A percentile compares a stretch with the other conserved stretches of the same genome.
Evolutionary conservation across 1,140 invertebrate species (phyloP).

Genomic region (Eumaeus atala): DNA sequence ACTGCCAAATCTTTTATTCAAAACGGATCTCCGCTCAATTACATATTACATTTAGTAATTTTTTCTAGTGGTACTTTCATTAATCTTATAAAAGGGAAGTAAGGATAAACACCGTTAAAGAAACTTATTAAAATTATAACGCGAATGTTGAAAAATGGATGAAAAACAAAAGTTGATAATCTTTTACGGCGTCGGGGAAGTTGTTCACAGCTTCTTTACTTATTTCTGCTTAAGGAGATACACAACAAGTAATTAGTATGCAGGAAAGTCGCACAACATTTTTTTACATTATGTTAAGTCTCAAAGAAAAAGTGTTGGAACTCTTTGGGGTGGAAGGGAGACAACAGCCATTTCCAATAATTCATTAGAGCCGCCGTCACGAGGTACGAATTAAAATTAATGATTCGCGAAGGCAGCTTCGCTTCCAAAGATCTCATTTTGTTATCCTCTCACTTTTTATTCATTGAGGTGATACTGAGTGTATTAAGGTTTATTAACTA

Average conservation of each 20-base stretch:
- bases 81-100: slow-evolving; percentile 16
- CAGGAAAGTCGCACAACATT: slow-evolving; percentile 60
- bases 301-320: slow-evolving; percentile 62
- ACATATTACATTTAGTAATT: slow-evolving; percentile 39
- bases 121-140: slow-evolving; percentile 18
- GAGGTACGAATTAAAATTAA: slow-evolving; percentile 72
- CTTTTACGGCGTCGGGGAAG: slow-evolving; percentile 45
- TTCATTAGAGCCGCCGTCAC: slow-evolving; percentile 69
- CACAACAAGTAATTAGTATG: slow-evolving; percentile 73
- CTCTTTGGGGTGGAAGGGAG: slow-evolving; percentile 40
- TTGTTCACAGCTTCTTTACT: slow-evolving; percentile 44
- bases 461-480: slow-evolving; percentile 43
- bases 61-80: slow-evolving; percentile 26
- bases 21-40: slow-evolving; percentile 36
- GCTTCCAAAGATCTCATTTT: slow-evolving; percentile 50
- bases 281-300: slow-evolving; percentile 73
- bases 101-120: slow-evolving; percentile 6
- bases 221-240: slow-evolving; percentile 45
- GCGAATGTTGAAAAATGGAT: slow-evolving; percentile 20
- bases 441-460: slow-evolving; percentile 66
- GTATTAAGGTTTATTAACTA: slow-evolving; percentile 28
- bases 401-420: slow-evolving; percentile 62
- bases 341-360: slow-evolving; percentile 69
- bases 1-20: slow-evolving; percentile 31
- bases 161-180: slow-evolving; percentile 54